A percentile compares a stretch with the other conserved stretches of the same genome.
Conservation (phyloP, 2,888 invertebrate species). For the Eumacrocentrus americanus region DNA sequence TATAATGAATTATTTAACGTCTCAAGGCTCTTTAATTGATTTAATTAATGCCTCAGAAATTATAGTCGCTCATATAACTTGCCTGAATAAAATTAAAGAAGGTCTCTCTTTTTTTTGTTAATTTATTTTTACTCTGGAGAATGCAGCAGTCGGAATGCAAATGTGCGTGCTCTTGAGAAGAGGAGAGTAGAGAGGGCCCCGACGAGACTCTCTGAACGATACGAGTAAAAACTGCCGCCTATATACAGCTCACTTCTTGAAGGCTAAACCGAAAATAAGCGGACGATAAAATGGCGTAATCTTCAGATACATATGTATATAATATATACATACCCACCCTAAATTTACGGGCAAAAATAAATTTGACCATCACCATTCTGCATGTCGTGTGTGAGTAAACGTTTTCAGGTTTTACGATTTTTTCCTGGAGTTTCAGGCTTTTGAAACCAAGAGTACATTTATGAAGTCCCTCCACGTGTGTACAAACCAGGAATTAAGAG, state of each 20-base stretch:
- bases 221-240: neutral
- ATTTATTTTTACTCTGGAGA: conserved; percentile 9
- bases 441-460: no score
- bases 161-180: neutral
- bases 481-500: neutral
- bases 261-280: neutral
- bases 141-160: neutral
- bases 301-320: neutral
- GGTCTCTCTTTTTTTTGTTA: neutral
- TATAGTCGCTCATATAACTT: neutral
- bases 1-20: no score
- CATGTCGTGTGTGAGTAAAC: neutral
- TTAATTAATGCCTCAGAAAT: neutral
- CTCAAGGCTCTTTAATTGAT: no score
- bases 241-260: neutral
- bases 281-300: neutral
- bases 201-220: no score
- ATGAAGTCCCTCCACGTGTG: neutral
- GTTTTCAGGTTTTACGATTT: neutral
- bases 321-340: neutral
- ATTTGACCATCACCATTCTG: neutral
- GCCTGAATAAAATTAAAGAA: conserved; percentile 6
- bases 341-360: neutral
- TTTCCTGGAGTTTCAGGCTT: neutral
- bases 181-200: neutral